Evolutionary conservation across 2,888 invertebrate species (phyloP), one percentile per base, ranked within the genome.

Genomic region (Agrotis clavis): DNA sequence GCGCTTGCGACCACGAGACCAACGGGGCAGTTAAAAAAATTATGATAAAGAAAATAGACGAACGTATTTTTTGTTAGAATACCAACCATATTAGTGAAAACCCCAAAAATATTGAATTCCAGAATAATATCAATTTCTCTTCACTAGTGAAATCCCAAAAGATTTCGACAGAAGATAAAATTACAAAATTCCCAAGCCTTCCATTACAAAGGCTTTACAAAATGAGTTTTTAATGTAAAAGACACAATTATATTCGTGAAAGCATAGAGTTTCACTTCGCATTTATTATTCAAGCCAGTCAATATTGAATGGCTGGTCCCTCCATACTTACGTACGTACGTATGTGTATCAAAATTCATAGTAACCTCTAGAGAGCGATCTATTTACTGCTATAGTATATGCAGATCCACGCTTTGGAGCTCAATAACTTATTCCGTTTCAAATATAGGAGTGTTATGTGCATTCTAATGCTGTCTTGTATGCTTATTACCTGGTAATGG

Each of bases 371-470:
- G 82, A 82, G 87, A 64, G 72, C 80, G 74, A 84, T 85, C 82
- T 87, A 77, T 85, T 79, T 79, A 68, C 79, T 84, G 79, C 82
- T 79, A 66, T 68, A 80, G 71, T 75, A 71, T 81, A 89, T 85
- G 83, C 84, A 87, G 87, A 88, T 86, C 77, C 60, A 35, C 72
- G 74, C 86, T 88, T 89, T 87, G 83, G 86, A 83, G 79, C 77
- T 75, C 85, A 80, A 89, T 90, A 89, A 81, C 77, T 83, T 88
- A 90, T 89, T 89, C 90, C 84, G 83, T 86, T 89, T 88, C 82
- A 83, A 79, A 79, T 78, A 75, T 66, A 45, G 73, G 48, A 63
- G 67, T 78, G 71, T 71, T 68, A 63, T 74, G 73, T 68, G 65
- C 74, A 79, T 72, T 67, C 51, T 61, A 66, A 69, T 47, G 45